phyloP scores from a whole-genome alignment of 2,113 vertebrate species.

The Haemorhous mexicanus region DNA sequence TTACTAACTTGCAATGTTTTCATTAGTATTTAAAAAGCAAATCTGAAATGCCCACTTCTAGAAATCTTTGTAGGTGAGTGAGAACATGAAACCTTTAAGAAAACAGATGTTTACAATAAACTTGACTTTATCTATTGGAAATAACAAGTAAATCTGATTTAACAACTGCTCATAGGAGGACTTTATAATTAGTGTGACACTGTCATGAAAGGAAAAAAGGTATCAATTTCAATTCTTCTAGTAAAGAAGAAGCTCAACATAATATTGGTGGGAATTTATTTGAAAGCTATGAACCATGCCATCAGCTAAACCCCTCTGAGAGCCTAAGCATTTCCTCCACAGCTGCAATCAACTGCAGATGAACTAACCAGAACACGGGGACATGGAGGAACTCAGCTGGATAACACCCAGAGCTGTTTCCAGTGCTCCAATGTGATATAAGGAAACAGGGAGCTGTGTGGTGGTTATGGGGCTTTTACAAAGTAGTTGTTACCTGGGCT shows the following conservation, averaged over 20 bases:
- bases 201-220: neutral
- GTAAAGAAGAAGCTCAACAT: neutral
- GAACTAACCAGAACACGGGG: neutral
- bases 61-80: neutral
- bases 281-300: neutral
- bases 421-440: neutral
- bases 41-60: neutral
- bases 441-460: rapidly evolving
- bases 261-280: neutral
- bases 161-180: neutral
- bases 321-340: neutral
- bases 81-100: neutral
- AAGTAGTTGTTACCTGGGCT: neutral
- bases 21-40: neutral
- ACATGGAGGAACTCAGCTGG: neutral
- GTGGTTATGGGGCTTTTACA: neutral
- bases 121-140: neutral
- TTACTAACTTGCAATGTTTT: neutral
- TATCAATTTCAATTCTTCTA: neutral
- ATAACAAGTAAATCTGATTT: neutral
- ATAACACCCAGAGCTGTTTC: neutral
- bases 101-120: neutral
- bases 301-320: neutral
- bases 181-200: neutral
- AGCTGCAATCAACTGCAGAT: neutral